phyloP scores from a whole-genome alignment of 2,888 invertebrate species.

The Sarcophaga subvicina region DNA sequence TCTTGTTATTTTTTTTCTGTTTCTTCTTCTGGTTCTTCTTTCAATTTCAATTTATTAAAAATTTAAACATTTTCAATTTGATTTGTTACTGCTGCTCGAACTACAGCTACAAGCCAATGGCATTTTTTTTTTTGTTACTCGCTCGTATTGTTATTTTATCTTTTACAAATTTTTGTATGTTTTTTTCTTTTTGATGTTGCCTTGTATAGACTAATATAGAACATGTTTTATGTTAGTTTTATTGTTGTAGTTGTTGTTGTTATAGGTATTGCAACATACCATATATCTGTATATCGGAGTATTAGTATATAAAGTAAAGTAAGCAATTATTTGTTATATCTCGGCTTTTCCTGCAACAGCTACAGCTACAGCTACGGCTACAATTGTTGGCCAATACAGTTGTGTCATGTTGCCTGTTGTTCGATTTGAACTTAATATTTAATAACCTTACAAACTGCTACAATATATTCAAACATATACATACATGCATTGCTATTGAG shows the following conservation, averaged over 20 bases:
- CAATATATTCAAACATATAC: background rate
- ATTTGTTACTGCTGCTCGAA: constrained; percentile 11
- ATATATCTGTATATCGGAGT: background rate
- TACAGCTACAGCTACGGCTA: background rate
- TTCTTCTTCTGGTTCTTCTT: background rate
- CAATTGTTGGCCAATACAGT: constrained; percentile 22
- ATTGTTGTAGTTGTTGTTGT: background rate
- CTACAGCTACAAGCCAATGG: background rate
- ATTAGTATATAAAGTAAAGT: background rate
- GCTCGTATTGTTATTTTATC: background rate
- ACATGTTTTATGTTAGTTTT: background rate
- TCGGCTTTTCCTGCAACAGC: background rate
- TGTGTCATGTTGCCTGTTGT: constrained; percentile 36
- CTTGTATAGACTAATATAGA: background rate
- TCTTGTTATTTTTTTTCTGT: background rate
- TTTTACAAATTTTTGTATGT: background rate
- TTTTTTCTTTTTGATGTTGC: constrained; percentile 12
- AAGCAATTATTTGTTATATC: constrained; percentile 52
- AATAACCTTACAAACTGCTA: constrained; percentile 50
- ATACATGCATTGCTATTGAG: background rate
- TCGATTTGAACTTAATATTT: constrained; percentile 63
- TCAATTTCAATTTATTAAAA: constrained; percentile 51
- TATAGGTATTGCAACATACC: background rate
- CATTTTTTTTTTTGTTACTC: background rate
- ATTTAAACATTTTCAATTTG: constrained; percentile 41